Percentiles rank a stretch among this genome's conserved stretches.
These are phyloP conservation scores for Diarsia rubi DNA, from an alignment of 2,888 invertebrate genomes.

Conservation along the genomic window DNA sequence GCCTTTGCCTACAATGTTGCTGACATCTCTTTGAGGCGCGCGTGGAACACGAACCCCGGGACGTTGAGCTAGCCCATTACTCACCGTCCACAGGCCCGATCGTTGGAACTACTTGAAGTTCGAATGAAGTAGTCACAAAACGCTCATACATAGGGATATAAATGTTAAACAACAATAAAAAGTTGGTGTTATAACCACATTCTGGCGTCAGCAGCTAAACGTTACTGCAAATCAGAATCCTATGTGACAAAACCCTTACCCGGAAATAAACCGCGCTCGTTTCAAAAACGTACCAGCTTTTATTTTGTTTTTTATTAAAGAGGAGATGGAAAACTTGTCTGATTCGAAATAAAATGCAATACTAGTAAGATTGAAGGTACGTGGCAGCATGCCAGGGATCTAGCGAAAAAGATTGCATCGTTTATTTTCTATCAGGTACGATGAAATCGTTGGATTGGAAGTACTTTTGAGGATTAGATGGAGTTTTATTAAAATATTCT, in stretches of 20 bases:
- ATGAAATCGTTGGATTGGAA: conserved; percentile 19
- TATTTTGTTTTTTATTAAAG: conserved; percentile 20
- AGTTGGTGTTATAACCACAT: neutral
- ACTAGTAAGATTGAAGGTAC: conserved; percentile 31
- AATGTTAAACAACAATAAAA: no score
- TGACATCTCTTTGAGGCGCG: no score
- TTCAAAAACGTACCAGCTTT: conserved; percentile 16
- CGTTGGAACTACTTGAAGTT: neutral
- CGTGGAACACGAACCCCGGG: no score
- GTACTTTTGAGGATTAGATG: conserved; percentile 14
- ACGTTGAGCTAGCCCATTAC: no score
- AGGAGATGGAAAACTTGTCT: conserved; percentile 35
- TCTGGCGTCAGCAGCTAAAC: neutral
- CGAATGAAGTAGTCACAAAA: neutral
- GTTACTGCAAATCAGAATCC: neutral
- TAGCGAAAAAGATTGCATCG: conserved; percentile 27
- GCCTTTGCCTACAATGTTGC: no score
- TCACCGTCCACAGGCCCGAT: no score
- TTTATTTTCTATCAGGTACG: conserved; percentile 8
- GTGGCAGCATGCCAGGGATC: conserved; percentile 43
- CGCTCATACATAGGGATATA: no score
- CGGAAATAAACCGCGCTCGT: conserved; percentile 31
- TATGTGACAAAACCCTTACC: neutral
- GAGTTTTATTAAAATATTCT: conserved; percentile 21
- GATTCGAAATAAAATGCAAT: conserved; percentile 43